These are phyloP conservation scores for Calypte anna DNA, from an alignment of 2,113 vertebrate genomes.

Conservation along the genomic window DNA sequence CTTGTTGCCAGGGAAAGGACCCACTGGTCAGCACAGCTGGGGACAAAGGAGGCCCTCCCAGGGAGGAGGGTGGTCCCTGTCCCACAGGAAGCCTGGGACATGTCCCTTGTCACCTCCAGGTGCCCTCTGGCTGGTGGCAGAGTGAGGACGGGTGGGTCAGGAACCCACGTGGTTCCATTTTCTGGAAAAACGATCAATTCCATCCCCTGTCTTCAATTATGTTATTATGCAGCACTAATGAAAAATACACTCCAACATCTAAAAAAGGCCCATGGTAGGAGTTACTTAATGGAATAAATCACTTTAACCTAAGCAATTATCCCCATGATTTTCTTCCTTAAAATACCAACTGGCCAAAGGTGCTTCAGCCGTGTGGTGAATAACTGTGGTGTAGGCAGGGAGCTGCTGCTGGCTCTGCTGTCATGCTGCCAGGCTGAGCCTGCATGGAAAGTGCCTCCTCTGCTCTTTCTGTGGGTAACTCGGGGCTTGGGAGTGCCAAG, in stretches of 20 bases:
- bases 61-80: accelerated
- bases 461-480: neutral
- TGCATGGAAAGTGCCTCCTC: neutral
- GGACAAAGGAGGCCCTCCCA: accelerated
- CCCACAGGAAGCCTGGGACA: accelerated
- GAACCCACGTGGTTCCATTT: accelerated
- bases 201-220: slow-evolving; percentile 62
- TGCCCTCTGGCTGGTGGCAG: neutral
- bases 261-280: slow-evolving; percentile 56
- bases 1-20: too few relatives aligned
- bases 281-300: slow-evolving; percentile 73
- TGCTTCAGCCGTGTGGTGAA: neutral
- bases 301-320: slow-evolving; percentile 70
- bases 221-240: slow-evolving; percentile 74
- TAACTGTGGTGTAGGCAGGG: accelerated
- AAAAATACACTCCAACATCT: slow-evolving; percentile 68
- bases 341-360: neutral
- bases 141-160: neutral
- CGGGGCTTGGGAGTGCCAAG: too few relatives aligned
- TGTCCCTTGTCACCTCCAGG: neutral
- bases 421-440: neutral
- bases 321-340: slow-evolving; percentile 29
- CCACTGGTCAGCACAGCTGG: neutral
- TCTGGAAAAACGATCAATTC: slow-evolving; percentile 40
- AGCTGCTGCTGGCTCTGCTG: neutral